These are phyloP conservation scores for Pteria penguin DNA, from an alignment of 2,888 invertebrate genomes.

Conservation along the genomic window DNA sequence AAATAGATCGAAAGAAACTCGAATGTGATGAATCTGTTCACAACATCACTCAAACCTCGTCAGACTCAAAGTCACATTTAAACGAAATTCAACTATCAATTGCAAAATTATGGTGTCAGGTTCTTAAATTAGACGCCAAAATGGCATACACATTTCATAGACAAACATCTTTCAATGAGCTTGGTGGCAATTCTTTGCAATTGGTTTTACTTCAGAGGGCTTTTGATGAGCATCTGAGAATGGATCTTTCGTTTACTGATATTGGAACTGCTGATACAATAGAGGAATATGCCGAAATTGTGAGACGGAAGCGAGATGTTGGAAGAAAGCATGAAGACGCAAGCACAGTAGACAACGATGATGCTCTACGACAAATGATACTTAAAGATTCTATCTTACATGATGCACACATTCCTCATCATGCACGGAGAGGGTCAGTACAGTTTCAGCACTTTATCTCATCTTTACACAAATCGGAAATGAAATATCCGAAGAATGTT, in stretches of 20 bases:
- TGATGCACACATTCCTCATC: conserved; percentile 33
- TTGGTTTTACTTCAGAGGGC: conserved; percentile 57
- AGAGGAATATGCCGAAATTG: conserved; percentile 59
- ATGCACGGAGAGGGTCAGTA: conserved; percentile 47
- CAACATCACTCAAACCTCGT: conserved; percentile 22
- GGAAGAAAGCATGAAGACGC: conserved; percentile 34
- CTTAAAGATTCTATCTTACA: conserved; percentile 54
- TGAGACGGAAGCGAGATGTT: conserved; percentile 51
- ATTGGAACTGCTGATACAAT: conserved; percentile 61
- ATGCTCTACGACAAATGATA: conserved; percentile 50
- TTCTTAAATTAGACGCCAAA: conserved; percentile 57
- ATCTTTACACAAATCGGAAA: conserved; percentile 30
- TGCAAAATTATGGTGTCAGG: conserved; percentile 56
- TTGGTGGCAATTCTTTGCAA: conserved; percentile 70
- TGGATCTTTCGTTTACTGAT: conserved; percentile 59
- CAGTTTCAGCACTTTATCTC: conserved; percentile 46
- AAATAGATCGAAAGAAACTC: conserved; percentile 58
- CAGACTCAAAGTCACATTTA: conserved; percentile 53
- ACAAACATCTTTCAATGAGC: conserved; percentile 64
- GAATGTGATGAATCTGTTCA: conserved; percentile 58
- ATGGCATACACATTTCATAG: conserved; percentile 54
- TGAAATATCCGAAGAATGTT: conserved; percentile 55
- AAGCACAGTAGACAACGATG: conserved; percentile 35
- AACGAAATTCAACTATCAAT: conserved; percentile 59
- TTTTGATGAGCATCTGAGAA: conserved; percentile 54